Evolutionary conservation across 2,797 vertebrate species (phyloP), one percentile per base, ranked within the genome.

Genomic region (Corythornis leucogaster): DNA sequence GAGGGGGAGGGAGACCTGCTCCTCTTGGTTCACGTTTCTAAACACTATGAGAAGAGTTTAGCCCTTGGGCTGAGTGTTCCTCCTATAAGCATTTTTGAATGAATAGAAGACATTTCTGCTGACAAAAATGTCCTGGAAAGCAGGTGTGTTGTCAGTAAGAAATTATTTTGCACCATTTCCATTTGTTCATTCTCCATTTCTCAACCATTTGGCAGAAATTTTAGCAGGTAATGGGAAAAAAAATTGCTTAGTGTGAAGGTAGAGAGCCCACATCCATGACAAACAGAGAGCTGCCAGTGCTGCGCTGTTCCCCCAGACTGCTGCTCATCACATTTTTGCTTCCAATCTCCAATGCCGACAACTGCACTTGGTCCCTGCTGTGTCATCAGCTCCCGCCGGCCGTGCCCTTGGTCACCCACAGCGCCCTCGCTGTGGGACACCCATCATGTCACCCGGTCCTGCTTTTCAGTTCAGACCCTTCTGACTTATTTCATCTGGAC

Each of bases 141-240:
- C 53, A 80, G 68, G 48, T 45, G 57, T 35, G 28, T 40, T 67
- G 63, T 76, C 88, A 76, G 0, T 28, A 45, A 80, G 53, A 25
- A 78, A 51, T 74, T 80, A 73, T 33, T 57, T 35, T 35, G 50
- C 24, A 61, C n/a, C 42, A 30, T 63, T 62, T 78, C 42, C 20
- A 12, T 28, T 51, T 51, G 15, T 51, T 51, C 26, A 6, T 51
- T 51, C 50, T 80, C 45, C 22, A 13, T 50, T 68, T 75, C 74
- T 76, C 59, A 40, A n/a, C 10, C 13, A 21, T 43, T 85, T 85
- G 87, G 92, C 84, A 79, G 30, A 79, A 59, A 17, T 42, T 85
- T 59, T 61, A 82, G 45, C 11, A 57, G 53, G 48, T 48, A 70
- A 42, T 0, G 7, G 19, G 21, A 31, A 69, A 25, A 42, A 81